Evolutionary conservation across 1,140 invertebrate genomes (phyloP), one percentile per base, ranked within the genome.

Genomic region (Atta texana): DNA sequence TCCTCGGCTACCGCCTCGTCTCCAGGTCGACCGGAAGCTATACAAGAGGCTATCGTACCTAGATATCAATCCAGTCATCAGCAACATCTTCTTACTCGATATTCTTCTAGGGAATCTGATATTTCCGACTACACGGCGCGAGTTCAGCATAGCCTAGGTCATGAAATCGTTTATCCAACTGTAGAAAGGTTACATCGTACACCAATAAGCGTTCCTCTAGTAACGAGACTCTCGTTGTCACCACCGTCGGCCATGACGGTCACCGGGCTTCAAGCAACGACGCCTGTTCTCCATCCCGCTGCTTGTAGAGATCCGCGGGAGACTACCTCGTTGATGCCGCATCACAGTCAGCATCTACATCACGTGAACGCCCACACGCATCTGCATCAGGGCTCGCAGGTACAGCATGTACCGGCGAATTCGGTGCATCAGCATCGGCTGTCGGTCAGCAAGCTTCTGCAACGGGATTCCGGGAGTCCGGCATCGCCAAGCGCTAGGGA

Each of bases 211-310:
- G 92, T 95, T 39, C 94, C 94, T 0, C 85, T 94, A 18, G 93
- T 94, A 5, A 94, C 94, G 7, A 93, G 94, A 77, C 89, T 95
- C n/a, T 94, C 94, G 6, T 90, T 95, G 39, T 95, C 94, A 49
- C 94, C 94, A 7, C 94, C 94, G 76, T 92, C 94, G 72, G 92
- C 94, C 24, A 93, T 94, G 90, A 93, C 93, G 24, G 93, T 93
- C 18, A 85, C 93, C 74, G 90, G 91, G 0, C 87, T 93, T 8
- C 93, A 94, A 64, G 87, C 92, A 0, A 87, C 91, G 7, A 91
- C 92, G 21, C 91, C 94, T 12, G 85, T 93, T 24, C 91, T 95
- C 16, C 93, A 94, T 71, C 92, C 93, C 8, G 86, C 92, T 0
- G 91, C 90, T 3, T 92, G 93, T 63, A 85, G 94, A 57, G 94